These are phyloP conservation scores for Chascanopsetta lugubris DNA, from an alignment of 2,113 vertebrate species.

Conservation along the genomic window DNA sequence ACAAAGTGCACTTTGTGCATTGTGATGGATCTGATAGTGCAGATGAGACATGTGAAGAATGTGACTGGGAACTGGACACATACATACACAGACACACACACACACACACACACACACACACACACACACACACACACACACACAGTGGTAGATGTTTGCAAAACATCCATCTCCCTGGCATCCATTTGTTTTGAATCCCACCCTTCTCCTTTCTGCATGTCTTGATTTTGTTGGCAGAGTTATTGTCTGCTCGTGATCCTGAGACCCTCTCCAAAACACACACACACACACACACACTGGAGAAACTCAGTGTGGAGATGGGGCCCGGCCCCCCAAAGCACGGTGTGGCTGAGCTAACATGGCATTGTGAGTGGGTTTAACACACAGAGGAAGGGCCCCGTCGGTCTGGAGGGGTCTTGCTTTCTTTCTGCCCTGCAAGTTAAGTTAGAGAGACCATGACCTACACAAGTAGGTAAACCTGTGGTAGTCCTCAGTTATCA, in stretches of 20 bases:
- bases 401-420: constrained; percentile 18
- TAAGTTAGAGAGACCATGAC: not conserved
- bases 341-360: constrained; percentile 38
- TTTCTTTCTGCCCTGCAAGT: not conserved
- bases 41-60: constrained; percentile 22
- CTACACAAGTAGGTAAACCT: too few species aligned
- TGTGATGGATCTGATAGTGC: too few species aligned
- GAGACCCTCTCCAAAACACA: constrained; percentile 28
- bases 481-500: too few species aligned
- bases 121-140: too few species aligned
- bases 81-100: not conserved
- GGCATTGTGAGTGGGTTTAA: constrained; percentile 39
- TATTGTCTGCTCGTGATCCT: constrained; percentile 45
- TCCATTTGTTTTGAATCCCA: constrained; percentile 32
- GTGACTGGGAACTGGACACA: not conserved
- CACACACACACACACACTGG: constrained; percentile 11
- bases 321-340: not conserved
- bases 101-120: too few species aligned
- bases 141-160: not conserved
- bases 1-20: too few species aligned
- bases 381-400: constrained; percentile 27
- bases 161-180: not conserved
- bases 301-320: constrained; percentile 21
- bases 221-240: constrained; percentile 43
- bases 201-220: constrained; percentile 26